phyloP scores from a whole-genome alignment of 2,113 vertebrate species.

The Morone saxatilis region DNA sequence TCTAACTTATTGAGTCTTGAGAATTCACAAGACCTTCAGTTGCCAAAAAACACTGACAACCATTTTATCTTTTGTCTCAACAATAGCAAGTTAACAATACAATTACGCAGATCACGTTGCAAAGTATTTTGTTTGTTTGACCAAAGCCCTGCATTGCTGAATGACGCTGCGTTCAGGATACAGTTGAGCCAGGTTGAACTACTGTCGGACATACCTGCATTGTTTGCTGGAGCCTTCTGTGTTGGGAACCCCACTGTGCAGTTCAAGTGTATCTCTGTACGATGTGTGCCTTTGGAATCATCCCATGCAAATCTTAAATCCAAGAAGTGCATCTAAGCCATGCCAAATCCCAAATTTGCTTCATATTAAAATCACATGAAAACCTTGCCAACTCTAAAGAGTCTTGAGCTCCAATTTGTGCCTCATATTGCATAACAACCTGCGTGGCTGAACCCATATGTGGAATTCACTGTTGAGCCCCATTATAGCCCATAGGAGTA shows the following conservation, averaged over 20 bases:
- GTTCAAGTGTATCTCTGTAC: background rate
- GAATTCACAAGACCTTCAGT: background rate
- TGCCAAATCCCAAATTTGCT: background rate
- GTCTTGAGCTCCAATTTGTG: background rate
- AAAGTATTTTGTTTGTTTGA: background rate
- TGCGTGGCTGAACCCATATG: slow-evolving; percentile 49
- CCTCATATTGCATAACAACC: slow-evolving; percentile 38
- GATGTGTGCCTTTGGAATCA: background rate
- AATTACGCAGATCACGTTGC: background rate
- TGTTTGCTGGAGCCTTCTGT: background rate
- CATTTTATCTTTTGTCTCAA: background rate
- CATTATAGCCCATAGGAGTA: slow-evolving; percentile 10
- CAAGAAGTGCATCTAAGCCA: background rate
- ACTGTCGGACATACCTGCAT: background rate
- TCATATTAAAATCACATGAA: slow-evolving; percentile 6
- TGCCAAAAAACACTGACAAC: background rate
- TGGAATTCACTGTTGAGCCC: slow-evolving; percentile 44
- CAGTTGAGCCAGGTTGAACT: background rate
- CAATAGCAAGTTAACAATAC: background rate
- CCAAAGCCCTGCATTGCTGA: background rate
- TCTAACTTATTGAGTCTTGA: no score
- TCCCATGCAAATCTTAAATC: background rate
- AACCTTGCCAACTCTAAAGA: slow-evolving; percentile 1
- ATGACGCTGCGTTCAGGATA: background rate
- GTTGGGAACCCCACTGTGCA: no score